phyloP scores from a whole-genome alignment of 1,140 invertebrate species.

The Capitella teleta region DNA sequence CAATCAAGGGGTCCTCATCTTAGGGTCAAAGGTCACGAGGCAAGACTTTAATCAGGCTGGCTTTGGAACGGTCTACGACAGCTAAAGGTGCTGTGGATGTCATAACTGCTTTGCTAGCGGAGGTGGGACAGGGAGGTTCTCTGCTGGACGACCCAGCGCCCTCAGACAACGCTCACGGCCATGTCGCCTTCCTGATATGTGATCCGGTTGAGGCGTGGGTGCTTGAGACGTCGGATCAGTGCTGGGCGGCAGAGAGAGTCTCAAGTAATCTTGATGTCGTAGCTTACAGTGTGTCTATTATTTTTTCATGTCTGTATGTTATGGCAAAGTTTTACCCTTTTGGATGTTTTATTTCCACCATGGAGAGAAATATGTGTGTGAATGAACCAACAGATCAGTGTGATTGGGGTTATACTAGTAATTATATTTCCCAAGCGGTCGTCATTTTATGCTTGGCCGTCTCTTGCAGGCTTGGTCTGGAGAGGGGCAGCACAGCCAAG shows the following conservation, averaged over 20 bases:
- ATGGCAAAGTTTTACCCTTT: too few species aligned
- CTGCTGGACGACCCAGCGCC: constrained; percentile 47
- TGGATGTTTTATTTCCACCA: too few species aligned
- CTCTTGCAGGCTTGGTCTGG: constrained; percentile 50
- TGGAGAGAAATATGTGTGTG: too few species aligned
- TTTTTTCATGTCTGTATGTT: too few species aligned
- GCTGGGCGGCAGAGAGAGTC: constrained; percentile 52
- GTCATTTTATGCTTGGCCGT: not conserved
- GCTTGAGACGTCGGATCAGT: constrained; percentile 59
- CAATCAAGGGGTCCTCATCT: too few species aligned
- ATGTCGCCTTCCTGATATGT: constrained; percentile 56
- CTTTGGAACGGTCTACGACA: constrained; percentile 52
- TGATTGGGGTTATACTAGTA: too few species aligned
- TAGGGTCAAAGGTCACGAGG: too few species aligned
- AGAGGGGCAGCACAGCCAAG: constrained; percentile 51
- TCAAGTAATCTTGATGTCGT: too few species aligned
- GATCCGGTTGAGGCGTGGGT: constrained; percentile 60
- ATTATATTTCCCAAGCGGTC: too few species aligned
- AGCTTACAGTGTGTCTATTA: too few species aligned
- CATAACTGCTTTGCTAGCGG: constrained; percentile 53
- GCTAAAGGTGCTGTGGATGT: constrained; percentile 54
- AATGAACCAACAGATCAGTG: too few species aligned
- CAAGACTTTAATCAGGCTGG: too few species aligned
- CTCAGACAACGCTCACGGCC: constrained; percentile 45
- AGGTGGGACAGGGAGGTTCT: constrained; percentile 60